A percentile compares a stretch with the other conserved stretches of the same genome.
phyloP scores from a whole-genome alignment of 2,888 invertebrate genomes.

The Stenurella melanura region DNA sequence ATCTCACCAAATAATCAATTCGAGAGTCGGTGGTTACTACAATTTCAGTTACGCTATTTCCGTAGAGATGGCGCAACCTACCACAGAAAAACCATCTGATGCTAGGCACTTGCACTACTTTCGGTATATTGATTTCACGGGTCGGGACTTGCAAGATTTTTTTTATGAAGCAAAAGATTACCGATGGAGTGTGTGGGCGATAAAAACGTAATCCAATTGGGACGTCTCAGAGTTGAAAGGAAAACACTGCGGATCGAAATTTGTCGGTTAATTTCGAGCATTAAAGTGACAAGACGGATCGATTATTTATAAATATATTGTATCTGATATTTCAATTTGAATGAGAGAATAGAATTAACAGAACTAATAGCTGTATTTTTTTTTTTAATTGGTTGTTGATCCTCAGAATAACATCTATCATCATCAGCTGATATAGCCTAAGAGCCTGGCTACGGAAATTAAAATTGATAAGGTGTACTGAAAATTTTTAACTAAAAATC shows the following conservation, averaged over 20 bases:
- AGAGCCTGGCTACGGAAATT: no score
- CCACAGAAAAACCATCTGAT: background rate
- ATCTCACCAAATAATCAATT: background rate
- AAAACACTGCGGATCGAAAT: background rate
- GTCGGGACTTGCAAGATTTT: slow-evolving; percentile 4
- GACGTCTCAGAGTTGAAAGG: background rate
- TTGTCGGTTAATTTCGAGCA: background rate
- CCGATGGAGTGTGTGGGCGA: slow-evolving; percentile 12
- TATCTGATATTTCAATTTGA: no score
- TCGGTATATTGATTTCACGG: slow-evolving; percentile 5
- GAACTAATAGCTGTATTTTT: no score
- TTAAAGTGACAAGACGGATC: no score
- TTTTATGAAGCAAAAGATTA: slow-evolving; percentile 32
- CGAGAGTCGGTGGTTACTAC: no score
- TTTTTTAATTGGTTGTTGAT: no score
- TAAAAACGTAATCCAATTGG: slow-evolving; percentile 17
- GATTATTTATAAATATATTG: no score
- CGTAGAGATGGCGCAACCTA: slow-evolving; percentile 29
- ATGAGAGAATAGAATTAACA: no score
- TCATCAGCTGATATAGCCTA: no score
- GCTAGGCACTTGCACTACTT: background rate
- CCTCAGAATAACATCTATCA: no score
- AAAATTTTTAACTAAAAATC: no score
- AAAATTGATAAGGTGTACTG: no score
- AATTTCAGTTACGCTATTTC: background rate